phyloP scores from a whole-genome alignment of 2,113 vertebrate genomes.

The Hippolais icterina region DNA sequence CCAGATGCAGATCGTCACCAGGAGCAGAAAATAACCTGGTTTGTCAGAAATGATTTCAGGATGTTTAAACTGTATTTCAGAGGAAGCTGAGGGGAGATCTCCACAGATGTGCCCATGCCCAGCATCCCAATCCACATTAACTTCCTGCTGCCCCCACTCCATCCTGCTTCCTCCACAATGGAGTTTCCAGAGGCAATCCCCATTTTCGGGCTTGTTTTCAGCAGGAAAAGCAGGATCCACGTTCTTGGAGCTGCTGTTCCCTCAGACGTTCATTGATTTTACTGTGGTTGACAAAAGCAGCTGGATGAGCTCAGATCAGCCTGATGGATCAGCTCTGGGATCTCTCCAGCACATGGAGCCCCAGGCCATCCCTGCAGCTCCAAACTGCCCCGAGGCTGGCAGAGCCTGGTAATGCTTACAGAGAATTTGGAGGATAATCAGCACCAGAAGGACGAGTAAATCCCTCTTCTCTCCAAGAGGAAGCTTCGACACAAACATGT shows the following conservation, averaged over 20 bases:
- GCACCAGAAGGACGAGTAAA: neutral
- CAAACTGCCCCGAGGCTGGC: neutral
- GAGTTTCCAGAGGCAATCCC: neutral
- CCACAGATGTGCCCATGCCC: neutral
- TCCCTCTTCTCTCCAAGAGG: neutral
- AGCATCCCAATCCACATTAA: neutral
- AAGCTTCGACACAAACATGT: rapidly evolving
- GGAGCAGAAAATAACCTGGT: neutral
- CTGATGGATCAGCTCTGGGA: neutral
- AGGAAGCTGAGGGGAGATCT: neutral
- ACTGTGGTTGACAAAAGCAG: neutral
- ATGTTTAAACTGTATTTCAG: neutral
- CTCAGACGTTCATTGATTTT: neutral
- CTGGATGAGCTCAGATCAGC: neutral
- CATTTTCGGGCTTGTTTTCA: rapidly evolving
- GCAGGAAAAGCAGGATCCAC: neutral
- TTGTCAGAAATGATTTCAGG: neutral
- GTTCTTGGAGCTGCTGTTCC: rapidly evolving
- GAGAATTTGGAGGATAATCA: neutral
- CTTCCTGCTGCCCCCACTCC: rapidly evolving
- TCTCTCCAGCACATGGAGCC: neutral
- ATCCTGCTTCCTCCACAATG: neutral
- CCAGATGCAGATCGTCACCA: too few relatives aligned
- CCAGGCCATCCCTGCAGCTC: neutral
- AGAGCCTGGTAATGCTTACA: neutral